Conservation (phyloP, 2,797 vertebrate species). For the Lateolabrax maculatus region DNA sequence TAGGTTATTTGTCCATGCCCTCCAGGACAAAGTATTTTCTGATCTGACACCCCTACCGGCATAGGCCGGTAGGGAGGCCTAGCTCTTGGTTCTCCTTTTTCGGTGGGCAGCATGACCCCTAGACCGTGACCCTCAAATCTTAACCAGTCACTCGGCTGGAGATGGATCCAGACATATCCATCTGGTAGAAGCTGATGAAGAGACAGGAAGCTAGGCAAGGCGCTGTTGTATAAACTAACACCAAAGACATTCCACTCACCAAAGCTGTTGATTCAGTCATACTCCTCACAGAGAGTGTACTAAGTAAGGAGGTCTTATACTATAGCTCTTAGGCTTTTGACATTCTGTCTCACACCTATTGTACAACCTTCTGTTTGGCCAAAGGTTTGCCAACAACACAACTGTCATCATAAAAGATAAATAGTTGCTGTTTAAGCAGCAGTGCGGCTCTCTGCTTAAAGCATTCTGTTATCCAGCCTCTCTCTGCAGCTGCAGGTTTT, state of each 20-base stretch:
- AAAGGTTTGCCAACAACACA: constrained; percentile 4
- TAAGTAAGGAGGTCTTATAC: background rate
- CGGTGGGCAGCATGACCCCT: background rate
- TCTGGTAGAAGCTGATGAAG: constrained; percentile 10
- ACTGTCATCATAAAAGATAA: constrained; percentile 14
- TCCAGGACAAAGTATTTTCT: background rate
- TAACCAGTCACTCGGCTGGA: background rate
- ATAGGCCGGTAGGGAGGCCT: too few species aligned
- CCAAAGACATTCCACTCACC: background rate
- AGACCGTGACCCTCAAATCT: background rate
- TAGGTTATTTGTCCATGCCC: background rate
- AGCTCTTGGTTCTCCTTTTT: constrained; percentile 1
- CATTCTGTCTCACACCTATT: constrained; percentile 3
- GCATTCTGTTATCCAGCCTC: constrained; percentile 4
- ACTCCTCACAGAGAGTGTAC: background rate
- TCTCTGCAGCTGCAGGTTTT: background rate
- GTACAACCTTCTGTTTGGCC: background rate
- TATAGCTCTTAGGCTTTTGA: background rate
- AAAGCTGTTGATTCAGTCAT: background rate
- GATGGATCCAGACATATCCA: constrained; percentile 15
- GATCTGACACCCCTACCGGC: background rate
- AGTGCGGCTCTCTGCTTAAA: background rate
- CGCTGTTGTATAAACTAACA: background rate
- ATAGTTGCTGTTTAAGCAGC: constrained; percentile 11
- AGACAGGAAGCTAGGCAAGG: background rate